Conservation (phyloP, 2,888 invertebrate genomes). For the Epinotia ramella region DNA sequence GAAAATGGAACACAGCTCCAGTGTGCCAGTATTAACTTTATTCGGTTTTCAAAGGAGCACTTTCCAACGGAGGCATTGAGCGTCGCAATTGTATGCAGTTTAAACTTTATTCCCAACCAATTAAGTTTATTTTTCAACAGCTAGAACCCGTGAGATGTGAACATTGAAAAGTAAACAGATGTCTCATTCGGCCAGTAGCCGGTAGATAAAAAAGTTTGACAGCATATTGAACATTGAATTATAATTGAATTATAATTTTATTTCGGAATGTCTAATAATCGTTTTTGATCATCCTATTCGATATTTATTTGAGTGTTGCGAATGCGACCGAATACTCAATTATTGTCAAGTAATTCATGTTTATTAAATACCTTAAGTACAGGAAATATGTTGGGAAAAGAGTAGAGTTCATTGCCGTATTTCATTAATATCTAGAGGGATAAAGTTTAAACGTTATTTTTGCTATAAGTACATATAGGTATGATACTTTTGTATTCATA, state of each 20-base stretch:
- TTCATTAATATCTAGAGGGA: too few relatives aligned
- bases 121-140: background rate
- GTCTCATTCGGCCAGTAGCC: background rate
- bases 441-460: too few relatives aligned
- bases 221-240: background rate
- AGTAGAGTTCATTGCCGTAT: too few relatives aligned
- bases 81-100: background rate
- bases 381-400: too few relatives aligned
- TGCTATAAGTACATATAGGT: too few relatives aligned
- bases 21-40: slow-evolving; percentile 47
- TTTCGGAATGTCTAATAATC: background rate
- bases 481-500: too few relatives aligned
- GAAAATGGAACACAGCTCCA: slow-evolving; percentile 53
- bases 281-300: background rate
- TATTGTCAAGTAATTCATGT: background rate
- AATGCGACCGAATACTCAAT: background rate
- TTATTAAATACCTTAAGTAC: too few relatives aligned
- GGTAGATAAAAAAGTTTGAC: background rate
- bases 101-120: background rate
- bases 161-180: background rate
- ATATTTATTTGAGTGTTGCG: background rate
- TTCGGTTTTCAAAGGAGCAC: slow-evolving; percentile 44
- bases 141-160: background rate
- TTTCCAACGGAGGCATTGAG: background rate
- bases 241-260: background rate